phyloP scores from a whole-genome alignment of 2,888 invertebrate species.

The Rugalucina vietnamica region DNA sequence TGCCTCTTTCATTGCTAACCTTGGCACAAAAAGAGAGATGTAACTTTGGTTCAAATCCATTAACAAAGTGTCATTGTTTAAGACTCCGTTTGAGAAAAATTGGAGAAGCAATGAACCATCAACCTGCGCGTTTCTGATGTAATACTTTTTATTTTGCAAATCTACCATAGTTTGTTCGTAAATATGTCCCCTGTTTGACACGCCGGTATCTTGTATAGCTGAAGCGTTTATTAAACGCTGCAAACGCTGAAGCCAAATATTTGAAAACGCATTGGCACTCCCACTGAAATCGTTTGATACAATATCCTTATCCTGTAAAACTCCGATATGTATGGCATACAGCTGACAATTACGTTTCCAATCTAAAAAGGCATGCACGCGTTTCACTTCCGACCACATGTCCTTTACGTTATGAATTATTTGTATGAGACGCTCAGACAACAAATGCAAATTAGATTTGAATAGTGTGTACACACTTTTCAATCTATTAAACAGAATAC shows the following conservation, averaged over 20 bases:
- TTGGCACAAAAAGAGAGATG: constrained; percentile 70
- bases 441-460: constrained; percentile 45
- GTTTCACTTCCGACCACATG: constrained; percentile 45
- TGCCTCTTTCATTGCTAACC: constrained; percentile 64
- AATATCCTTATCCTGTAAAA: constrained; percentile 77
- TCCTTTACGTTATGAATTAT: constrained; percentile 44
- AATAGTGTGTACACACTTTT: constrained; percentile 39
- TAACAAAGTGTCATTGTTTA: constrained; percentile 71
- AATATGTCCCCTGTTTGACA: constrained; percentile 39
- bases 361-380: constrained; percentile 55
- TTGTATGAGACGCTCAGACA: constrained; percentile 46
- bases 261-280: no score
- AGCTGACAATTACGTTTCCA: constrained; percentile 69
- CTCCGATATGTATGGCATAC: constrained; percentile 66
- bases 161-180: constrained; percentile 60
- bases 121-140: constrained; percentile 60
- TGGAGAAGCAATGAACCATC: constrained; percentile 69
- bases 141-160: constrained; percentile 63
- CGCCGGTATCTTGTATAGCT: constrained; percentile 14
- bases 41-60: constrained; percentile 48
- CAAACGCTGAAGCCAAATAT: no score
- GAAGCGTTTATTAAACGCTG: constrained; percentile 53
- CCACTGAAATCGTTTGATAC: constrained; percentile 65
- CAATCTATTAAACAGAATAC: constrained; percentile 34
- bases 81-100: constrained; percentile 68